phyloP scores from a whole-genome alignment of 2,888 invertebrate species.

The Andrena trimmerana region DNA sequence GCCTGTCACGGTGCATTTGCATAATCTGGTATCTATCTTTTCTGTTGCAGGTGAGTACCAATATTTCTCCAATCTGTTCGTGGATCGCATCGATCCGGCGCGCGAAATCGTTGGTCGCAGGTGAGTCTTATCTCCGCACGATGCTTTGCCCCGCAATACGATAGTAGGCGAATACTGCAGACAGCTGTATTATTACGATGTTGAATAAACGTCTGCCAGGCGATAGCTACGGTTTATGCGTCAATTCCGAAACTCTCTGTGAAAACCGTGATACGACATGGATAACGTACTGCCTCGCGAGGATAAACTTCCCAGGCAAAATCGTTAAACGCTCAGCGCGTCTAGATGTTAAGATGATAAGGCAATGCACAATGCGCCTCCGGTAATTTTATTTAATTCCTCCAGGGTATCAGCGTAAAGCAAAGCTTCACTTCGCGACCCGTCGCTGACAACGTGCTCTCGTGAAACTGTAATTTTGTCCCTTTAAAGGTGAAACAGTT shows the following conservation, averaged over 20 bases:
- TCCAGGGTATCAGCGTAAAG: conserved; percentile 3
- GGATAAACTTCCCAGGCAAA: conserved; percentile 21
- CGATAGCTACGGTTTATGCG: conserved; percentile 21
- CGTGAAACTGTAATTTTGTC: neutral
- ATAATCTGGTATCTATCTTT: conserved; percentile 35
- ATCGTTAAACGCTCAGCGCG: neutral
- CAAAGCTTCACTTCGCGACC: conserved; percentile 65
- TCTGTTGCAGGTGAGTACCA: conserved; percentile 80
- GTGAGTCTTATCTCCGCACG: conserved; percentile 66
- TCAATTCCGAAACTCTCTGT: neutral
- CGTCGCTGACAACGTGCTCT: neutral
- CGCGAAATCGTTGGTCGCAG: conserved; percentile 61
- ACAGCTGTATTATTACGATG: conserved; percentile 23
- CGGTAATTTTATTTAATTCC: conserved; percentile 11
- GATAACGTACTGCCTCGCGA: conserved; percentile 6
- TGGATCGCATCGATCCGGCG: conserved; percentile 24
- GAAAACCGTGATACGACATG: conserved; percentile 8
- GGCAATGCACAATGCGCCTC: neutral
- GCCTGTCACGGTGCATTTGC: neutral
- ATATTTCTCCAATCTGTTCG: conserved; percentile 33
- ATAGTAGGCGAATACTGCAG: neutral
- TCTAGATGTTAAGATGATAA: conserved; percentile 4
- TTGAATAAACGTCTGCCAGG: conserved; percentile 23
- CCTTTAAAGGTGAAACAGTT: neutral
- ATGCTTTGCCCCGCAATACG: conserved; percentile 62